Percentiles rank a stretch among this genome's conserved stretches.
Evolutionary conservation across 2,888 invertebrate genomes (phyloP).

Genomic region (Brassicogethes aeneus): DNA sequence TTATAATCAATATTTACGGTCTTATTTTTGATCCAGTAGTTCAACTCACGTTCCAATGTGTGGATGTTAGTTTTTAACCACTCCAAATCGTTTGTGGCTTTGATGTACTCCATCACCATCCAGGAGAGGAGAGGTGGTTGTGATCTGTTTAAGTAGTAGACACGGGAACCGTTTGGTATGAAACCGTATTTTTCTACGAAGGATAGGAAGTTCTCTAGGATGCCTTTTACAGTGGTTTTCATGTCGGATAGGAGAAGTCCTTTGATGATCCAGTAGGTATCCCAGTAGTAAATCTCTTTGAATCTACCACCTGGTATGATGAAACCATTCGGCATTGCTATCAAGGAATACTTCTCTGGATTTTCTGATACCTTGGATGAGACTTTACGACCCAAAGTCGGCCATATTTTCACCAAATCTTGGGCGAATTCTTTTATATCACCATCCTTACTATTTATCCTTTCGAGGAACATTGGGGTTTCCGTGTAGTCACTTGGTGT

Average conservation of each 20-base stretch:
- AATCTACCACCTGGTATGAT: constrained; percentile 65
- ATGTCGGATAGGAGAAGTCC: constrained; percentile 71
- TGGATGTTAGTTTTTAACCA: constrained; percentile 53
- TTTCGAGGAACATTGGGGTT: constrained; percentile 50
- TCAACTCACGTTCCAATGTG: constrained; percentile 52
- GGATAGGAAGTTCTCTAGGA: constrained; percentile 67
- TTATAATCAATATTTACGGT: constrained; percentile 43
- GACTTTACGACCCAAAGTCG: constrained; percentile 51
- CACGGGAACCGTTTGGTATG: constrained; percentile 74
- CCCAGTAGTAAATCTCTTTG: constrained; percentile 77
- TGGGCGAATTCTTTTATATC: constrained; percentile 50
- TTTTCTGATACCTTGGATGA: constrained; percentile 47
- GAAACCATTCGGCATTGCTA: constrained; percentile 47
- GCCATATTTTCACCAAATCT: constrained; percentile 55
- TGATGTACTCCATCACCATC: constrained; percentile 64
- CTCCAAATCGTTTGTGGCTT: constrained; percentile 53
- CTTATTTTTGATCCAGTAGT: constrained; percentile 56
- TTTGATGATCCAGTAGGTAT: constrained; percentile 78
- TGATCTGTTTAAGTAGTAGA: constrained; percentile 65
- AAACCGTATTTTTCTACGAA: constrained; percentile 59
- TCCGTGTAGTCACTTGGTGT: constrained; percentile 49
- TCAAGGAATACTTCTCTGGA: constrained; percentile 35
- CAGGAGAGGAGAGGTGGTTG: constrained; percentile 63
- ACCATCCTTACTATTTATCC: constrained; percentile 57
- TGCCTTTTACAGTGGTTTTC: constrained; percentile 61